A percentile compares a stretch with the other conserved stretches of the same genome.
phyloP scores from a whole-genome alignment of 2,888 invertebrate genomes.

The Cheilosia soror region DNA sequence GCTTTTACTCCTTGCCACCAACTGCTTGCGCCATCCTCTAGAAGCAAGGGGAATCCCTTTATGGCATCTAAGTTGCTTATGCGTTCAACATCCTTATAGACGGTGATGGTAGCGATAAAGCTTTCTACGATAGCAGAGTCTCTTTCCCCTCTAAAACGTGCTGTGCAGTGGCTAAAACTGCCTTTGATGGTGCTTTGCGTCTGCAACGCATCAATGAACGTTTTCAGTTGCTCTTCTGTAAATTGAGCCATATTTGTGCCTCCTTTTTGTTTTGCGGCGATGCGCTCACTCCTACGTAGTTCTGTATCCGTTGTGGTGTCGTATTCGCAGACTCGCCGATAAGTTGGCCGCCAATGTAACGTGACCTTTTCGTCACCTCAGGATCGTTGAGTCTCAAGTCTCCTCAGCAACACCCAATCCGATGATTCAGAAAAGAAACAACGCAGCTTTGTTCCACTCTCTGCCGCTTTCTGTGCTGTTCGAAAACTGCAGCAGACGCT shows the following conservation, averaged over 20 bases:
- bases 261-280: background rate
- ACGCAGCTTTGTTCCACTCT: too few relatives aligned
- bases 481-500: too few relatives aligned
- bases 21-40: slow-evolving; percentile 61
- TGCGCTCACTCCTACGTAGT: background rate
- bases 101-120: slow-evolving; percentile 57
- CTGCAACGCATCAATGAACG: slow-evolving; percentile 10
- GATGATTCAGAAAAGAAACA: too few relatives aligned
- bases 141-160: slow-evolving; percentile 40
- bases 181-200: slow-evolving; percentile 58
- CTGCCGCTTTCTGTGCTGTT: too few relatives aligned
- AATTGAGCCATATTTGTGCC: slow-evolving; percentile 8
- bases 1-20: slow-evolving; percentile 75
- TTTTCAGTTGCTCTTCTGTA: slow-evolving; percentile 7
- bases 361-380: too few relatives aligned
- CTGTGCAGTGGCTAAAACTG: slow-evolving; percentile 56
- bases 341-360: background rate
- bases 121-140: slow-evolving; percentile 52
- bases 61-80: slow-evolving; percentile 61
- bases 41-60: slow-evolving; percentile 59
- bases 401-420: too few relatives aligned
- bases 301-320: background rate
- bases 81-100: slow-evolving; percentile 67
- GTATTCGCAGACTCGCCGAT: background rate
- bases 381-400: too few relatives aligned